phyloP scores from a whole-genome alignment of 2,113 vertebrate species.

The Nyctereutes procyonoides region DNA sequence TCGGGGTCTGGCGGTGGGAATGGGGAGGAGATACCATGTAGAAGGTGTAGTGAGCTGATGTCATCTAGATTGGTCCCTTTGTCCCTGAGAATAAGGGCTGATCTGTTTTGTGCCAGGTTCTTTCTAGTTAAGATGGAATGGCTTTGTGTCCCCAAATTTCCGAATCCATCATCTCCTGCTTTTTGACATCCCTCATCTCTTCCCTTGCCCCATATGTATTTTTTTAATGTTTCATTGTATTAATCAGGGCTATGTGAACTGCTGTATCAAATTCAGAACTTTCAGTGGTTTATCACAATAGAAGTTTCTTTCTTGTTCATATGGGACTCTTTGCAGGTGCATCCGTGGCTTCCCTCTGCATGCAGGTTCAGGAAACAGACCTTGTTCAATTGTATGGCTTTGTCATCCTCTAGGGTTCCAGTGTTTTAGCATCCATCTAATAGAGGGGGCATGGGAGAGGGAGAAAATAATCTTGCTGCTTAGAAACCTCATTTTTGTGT shows the following conservation, averaged over 20 bases:
- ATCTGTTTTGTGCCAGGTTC: neutral
- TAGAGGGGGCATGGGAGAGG: neutral
- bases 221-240: neutral
- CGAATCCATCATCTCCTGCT: neutral
- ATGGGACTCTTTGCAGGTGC: neutral
- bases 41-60: neutral
- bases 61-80: neutral
- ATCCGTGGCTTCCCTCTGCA: neutral
- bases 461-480: neutral
- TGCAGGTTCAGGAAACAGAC: neutral
- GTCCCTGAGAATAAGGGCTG: neutral
- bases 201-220: neutral
- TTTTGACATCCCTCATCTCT: neutral
- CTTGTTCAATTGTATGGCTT: neutral
- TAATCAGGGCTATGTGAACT: neutral
- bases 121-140: neutral
- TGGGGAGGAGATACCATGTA: neutral
- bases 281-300: neutral
- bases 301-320: neutral
- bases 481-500: neutral
- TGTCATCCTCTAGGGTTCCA: neutral
- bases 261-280: neutral
- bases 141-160: neutral
- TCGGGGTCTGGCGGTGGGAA: neutral
- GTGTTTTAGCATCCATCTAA: neutral